These are phyloP conservation scores for Cochlearius cochlearius DNA, from an alignment of 2,113 vertebrate species.

Conservation along the genomic window DNA sequence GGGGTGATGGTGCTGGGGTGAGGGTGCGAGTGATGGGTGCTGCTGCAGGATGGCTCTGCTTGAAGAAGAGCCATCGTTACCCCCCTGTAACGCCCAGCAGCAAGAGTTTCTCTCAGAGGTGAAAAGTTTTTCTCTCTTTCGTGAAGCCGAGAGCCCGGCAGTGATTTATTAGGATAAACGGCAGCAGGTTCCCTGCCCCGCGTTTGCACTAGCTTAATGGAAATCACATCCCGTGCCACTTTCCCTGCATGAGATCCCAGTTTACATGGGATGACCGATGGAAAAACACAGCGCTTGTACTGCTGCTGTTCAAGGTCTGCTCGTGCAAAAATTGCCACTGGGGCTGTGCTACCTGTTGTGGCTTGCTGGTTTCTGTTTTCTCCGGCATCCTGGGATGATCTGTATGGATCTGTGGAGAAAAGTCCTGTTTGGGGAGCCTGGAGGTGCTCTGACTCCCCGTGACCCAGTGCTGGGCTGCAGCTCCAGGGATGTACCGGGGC, in stretches of 20 bases:
- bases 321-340: accelerated
- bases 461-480: neutral
- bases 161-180: neutral
- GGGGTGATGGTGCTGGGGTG: neutral
- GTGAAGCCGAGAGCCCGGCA: neutral
- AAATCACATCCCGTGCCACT: neutral
- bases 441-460: neutral
- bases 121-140: neutral
- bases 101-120: neutral
- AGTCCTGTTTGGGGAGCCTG: neutral
- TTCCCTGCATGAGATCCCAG: neutral
- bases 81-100: neutral
- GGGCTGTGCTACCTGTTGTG: neutral
- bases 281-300: neutral
- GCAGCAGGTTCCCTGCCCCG: neutral
- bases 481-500: neutral
- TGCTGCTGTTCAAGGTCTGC: neutral
- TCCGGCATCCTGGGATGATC: neutral
- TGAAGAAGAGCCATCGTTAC: neutral
- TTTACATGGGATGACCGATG: accelerated
- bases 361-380: neutral
- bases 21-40: neutral
- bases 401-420: neutral
- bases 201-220: neutral
- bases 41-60: neutral